Evolutionary conservation across 2,797 vertebrate species (phyloP).

Genomic region (Tenualosa ilisha): DNA sequence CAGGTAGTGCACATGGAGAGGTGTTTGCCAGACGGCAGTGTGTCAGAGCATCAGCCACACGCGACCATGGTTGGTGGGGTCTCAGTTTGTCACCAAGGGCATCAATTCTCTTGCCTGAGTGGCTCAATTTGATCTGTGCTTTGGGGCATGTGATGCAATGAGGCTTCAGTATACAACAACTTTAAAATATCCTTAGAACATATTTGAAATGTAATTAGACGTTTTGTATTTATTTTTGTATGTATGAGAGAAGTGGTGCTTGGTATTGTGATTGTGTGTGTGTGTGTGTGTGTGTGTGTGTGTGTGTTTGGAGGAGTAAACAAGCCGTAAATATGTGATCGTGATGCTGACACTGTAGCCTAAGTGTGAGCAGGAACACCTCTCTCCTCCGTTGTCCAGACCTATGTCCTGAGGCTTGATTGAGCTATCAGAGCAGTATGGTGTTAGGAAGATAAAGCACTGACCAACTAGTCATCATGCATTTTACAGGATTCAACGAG

Average conservation of each 20-base stretch:
- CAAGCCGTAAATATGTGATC: neutral
- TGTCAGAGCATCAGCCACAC: neutral
- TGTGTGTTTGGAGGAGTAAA: neutral
- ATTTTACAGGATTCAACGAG: neutral
- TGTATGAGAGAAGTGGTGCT: neutral
- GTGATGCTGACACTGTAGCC: neutral
- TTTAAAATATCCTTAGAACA: neutral
- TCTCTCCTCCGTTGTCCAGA: neutral
- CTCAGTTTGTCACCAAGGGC: conserved; percentile 40
- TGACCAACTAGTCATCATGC: neutral
- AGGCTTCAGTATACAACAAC: neutral
- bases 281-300: neutral
- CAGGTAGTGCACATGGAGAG: neutral
- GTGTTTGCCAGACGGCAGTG: neutral
- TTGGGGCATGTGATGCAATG: neutral
- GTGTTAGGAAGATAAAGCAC: conserved; percentile 23
- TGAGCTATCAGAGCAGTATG: conserved; percentile 2
- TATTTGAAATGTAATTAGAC: neutral
- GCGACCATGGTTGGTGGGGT: neutral
- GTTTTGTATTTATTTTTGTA: neutral
- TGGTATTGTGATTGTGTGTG: neutral
- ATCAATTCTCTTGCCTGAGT: conserved; percentile 27
- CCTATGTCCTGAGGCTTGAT: conserved; percentile 4
- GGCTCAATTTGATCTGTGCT: conserved; percentile 24
- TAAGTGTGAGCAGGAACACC: neutral